A percentile compares a stretch with the other conserved stretches of the same genome.
Evolutionary conservation across 2,888 invertebrate genomes (phyloP).

Genomic region (Tenodera sinensis): DNA sequence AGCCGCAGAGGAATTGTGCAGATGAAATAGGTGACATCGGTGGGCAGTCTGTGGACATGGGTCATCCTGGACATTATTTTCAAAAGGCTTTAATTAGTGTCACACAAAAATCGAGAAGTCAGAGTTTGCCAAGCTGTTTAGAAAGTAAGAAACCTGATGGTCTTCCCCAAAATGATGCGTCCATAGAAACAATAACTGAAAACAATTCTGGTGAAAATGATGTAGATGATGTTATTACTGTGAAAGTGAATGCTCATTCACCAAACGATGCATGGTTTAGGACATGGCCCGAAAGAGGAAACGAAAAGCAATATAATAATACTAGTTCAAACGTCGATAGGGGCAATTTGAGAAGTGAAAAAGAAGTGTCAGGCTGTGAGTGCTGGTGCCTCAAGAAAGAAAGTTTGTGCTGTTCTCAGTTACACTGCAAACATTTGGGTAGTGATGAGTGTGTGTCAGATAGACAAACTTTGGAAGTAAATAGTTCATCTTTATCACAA

Average conservation of each 20-base stretch:
- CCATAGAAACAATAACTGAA: background rate
- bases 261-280: constrained; percentile 46
- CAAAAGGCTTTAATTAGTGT: constrained; percentile 31
- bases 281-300: constrained; percentile 51
- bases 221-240: constrained; percentile 34
- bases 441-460: background rate
- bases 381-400: background rate
- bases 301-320: constrained; percentile 34
- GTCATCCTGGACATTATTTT: constrained; percentile 35
- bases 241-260: constrained; percentile 17
- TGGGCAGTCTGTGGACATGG: constrained; percentile 20
- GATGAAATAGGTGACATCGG: background rate
- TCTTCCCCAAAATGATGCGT: background rate
- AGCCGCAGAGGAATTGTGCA: background rate
- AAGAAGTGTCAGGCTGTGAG: background rate
- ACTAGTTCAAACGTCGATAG: background rate
- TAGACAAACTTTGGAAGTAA: background rate
- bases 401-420: background rate
- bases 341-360: background rate
- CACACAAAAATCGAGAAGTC: constrained; percentile 39
- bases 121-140: constrained; percentile 46
- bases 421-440: background rate
- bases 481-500: background rate
- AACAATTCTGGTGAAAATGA: constrained; percentile 31
- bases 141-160: constrained; percentile 37